phyloP scores from a whole-genome alignment of 2,888 invertebrate genomes.

The Timema podura region DNA sequence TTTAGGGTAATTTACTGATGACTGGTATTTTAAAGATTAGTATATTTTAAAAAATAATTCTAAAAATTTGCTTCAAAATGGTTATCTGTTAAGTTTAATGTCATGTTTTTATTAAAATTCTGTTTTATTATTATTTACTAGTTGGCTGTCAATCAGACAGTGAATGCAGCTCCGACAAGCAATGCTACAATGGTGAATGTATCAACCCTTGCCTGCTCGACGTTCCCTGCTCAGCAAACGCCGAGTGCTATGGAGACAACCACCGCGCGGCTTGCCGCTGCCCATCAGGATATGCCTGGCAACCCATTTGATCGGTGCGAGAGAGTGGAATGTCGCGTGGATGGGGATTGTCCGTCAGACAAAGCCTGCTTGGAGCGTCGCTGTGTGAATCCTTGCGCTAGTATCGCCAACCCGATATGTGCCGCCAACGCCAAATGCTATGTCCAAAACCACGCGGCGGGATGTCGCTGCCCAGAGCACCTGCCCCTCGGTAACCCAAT shows the following conservation, averaged over 20 bases:
- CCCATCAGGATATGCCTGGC: constrained; percentile 67
- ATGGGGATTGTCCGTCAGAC: constrained; percentile 74
- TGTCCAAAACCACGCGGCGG: constrained; percentile 72
- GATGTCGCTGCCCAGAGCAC: constrained; percentile 77
- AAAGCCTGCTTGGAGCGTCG: constrained; percentile 67
- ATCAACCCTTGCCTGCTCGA: constrained; percentile 73
- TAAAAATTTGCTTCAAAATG: no score
- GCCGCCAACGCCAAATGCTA: constrained; percentile 80
- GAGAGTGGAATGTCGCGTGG: constrained; percentile 71
- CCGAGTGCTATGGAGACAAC: constrained; percentile 75
- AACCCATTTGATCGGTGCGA: constrained; percentile 77
- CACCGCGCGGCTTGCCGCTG: constrained; percentile 80
- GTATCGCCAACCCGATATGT: constrained; percentile 64
- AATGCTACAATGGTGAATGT: constrained; percentile 79
- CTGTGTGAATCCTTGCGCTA: constrained; percentile 75
- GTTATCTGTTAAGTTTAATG: no score
- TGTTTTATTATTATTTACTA: constrained; percentile 43
- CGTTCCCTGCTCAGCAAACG: constrained; percentile 79
- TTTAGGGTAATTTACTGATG: no score
- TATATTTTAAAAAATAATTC: no score
- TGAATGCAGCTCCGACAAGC: constrained; percentile 74
- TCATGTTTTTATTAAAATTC: no score
- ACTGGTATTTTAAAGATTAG: no score
- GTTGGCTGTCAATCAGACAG: constrained; percentile 79
- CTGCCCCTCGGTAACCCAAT: constrained; percentile 76